Evolutionary conservation across 2,113 vertebrate species (phyloP).

Genomic region (Melanocharis versteri): DNA sequence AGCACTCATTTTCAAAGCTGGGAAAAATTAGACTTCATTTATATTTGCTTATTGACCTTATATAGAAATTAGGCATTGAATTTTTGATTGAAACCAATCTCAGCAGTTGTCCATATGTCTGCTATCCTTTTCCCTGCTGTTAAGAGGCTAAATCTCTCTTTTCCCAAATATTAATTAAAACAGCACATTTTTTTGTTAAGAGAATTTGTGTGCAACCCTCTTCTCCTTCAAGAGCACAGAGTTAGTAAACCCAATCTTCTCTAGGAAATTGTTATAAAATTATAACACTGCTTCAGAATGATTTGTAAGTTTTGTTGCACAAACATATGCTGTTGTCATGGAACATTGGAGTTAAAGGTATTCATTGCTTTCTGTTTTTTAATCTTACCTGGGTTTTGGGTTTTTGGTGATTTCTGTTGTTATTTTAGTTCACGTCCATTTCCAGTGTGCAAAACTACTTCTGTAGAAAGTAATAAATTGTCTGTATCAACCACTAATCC

Average conservation of each 20-base stretch:
- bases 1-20: not conserved
- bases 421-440: not conserved
- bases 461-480: not conserved
- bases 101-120: not conserved
- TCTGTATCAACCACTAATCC: not conserved
- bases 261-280: not conserved
- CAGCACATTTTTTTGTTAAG: not conserved
- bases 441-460: not conserved
- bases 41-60: not conserved
- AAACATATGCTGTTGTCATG: not conserved
- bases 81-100: not conserved
- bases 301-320: not conserved
- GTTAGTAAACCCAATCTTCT: not conserved
- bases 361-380: not conserved
- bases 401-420: not conserved
- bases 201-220: not conserved
- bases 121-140: not conserved
- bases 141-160: not conserved
- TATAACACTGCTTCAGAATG: not conserved
- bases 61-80: not conserved
- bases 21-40: not conserved
- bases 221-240: not conserved
- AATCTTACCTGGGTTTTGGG: not conserved
- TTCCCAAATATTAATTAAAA: not conserved
- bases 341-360: not conserved